A percentile compares a stretch with the other conserved stretches of the same genome.
phyloP scores from a whole-genome alignment of 2,888 invertebrate genomes.

The Hydroisotoma schaefferi region DNA sequence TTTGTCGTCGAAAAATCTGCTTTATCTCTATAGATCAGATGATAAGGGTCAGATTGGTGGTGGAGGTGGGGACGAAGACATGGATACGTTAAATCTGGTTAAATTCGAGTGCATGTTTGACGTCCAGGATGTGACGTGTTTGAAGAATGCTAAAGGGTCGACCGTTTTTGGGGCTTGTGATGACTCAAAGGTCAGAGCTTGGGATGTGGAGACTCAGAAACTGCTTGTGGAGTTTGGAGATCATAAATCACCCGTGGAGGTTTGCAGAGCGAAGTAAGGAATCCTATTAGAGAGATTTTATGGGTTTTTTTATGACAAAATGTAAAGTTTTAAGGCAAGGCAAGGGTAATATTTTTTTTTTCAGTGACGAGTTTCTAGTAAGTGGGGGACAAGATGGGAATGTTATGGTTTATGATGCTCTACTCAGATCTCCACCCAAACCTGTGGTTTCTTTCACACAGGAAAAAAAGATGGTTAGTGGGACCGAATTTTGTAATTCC shows the following conservation, averaged over 20 bases:
- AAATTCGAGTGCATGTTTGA: constrained; percentile 34
- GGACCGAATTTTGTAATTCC: no score
- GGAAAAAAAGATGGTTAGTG: constrained; percentile 33
- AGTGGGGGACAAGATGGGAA: constrained; percentile 43
- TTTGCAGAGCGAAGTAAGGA: constrained; percentile 34
- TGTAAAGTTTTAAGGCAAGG: no score
- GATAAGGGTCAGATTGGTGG: constrained; percentile 10
- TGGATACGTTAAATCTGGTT: constrained; percentile 11
- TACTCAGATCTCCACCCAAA: constrained; percentile 30
- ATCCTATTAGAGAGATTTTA: neutral
- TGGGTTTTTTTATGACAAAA: neutral
- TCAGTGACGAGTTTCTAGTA: constrained; percentile 35
- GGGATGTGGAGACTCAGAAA: constrained; percentile 39
- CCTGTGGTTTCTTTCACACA: constrained; percentile 32
- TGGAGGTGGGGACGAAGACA: constrained; percentile 7
- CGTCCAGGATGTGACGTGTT: constrained; percentile 34
- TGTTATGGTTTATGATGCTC: constrained; percentile 34
- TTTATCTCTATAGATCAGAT: constrained; percentile 28
- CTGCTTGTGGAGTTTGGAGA: constrained; percentile 21
- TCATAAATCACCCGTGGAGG: constrained; percentile 32
- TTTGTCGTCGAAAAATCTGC: constrained; percentile 25
- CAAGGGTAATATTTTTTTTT: no score
- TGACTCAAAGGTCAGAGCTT: constrained; percentile 35
- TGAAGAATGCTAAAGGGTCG: constrained; percentile 9
- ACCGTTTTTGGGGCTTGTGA: constrained; percentile 38